Percentiles rank a stretch among this genome's conserved stretches.
phyloP scores from a whole-genome alignment of 2,888 invertebrate species.

The Metopia argyrocephala region DNA sequence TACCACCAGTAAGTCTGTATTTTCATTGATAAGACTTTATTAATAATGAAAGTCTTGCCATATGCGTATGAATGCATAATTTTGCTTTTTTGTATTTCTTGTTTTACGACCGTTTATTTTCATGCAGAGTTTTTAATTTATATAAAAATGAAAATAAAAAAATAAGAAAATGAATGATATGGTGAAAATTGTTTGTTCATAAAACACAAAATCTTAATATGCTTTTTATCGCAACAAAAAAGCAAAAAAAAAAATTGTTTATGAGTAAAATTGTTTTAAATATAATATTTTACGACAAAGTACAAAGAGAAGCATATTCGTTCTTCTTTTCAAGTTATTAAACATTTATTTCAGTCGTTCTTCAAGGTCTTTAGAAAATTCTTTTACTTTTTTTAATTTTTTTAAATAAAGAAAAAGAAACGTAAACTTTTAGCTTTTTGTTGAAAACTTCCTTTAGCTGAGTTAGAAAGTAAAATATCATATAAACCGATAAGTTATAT shows the following conservation, averaged over 20 bases:
- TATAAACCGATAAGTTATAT: too few relatives aligned
- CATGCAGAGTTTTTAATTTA: neutral
- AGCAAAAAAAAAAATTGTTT: too few relatives aligned
- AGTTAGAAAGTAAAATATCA: too few relatives aligned
- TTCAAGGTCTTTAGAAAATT: too few relatives aligned
- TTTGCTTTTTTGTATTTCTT: neutral
- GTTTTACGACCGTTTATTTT: neutral
- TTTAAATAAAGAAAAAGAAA: too few relatives aligned
- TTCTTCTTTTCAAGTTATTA: too few relatives aligned
- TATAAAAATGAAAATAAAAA: neutral
- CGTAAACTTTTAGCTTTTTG: too few relatives aligned
- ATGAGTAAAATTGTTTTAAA: neutral
- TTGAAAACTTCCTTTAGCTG: too few relatives aligned
- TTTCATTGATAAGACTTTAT: slow-evolving; percentile 45
- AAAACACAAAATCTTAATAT: slow-evolving; percentile 38
- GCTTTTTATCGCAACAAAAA: slow-evolving; percentile 18
- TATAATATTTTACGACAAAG: too few relatives aligned
- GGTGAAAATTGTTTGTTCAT: slow-evolving; percentile 3
- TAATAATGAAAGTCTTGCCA: neutral
- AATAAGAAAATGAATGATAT: neutral
- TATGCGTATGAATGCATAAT: neutral
- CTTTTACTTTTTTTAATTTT: too few relatives aligned
- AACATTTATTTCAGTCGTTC: too few relatives aligned
- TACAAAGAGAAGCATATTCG: too few relatives aligned
- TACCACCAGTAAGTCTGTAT: slow-evolving; percentile 22